Conservation (phyloP, 2,113 vertebrate species). For the Oenanthe oenanthe region DNA sequence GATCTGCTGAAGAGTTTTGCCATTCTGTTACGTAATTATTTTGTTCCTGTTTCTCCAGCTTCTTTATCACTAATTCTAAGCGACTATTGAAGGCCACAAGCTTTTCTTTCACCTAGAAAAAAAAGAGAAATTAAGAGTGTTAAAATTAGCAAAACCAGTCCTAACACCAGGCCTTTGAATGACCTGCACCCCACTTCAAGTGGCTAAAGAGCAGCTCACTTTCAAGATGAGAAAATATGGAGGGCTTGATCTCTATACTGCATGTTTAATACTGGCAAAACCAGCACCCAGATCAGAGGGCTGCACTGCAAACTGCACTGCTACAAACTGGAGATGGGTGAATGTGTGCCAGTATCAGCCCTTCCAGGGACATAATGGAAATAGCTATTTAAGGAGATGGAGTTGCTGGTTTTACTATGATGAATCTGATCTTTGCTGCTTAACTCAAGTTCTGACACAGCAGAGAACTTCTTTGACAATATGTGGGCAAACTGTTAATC, state of each 20-base stretch:
- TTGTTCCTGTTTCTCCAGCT: constrained; percentile 13
- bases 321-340: not conserved
- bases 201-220: not conserved
- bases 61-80: constrained; percentile 16
- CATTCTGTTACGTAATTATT: not conserved
- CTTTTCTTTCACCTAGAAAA: constrained; percentile 69
- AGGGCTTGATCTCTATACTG: not conserved
- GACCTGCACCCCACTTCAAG: not conserved
- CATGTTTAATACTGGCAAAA: not conserved
- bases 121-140: not conserved
- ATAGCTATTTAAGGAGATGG: not conserved
- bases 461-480: not conserved
- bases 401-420: not conserved
- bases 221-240: not conserved
- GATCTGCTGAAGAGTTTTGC: not conserved
- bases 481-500: not conserved
- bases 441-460: not conserved
- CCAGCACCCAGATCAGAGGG: not conserved
- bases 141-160: not conserved
- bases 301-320: not conserved
- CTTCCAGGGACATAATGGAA: not conserved
- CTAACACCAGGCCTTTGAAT: not conserved
- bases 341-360: not conserved
- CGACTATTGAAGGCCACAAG: constrained; percentile 22
- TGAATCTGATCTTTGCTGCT: not conserved